Conservation (phyloP, 23 tunicate species). For the Trididemnum clinides region DNA sequence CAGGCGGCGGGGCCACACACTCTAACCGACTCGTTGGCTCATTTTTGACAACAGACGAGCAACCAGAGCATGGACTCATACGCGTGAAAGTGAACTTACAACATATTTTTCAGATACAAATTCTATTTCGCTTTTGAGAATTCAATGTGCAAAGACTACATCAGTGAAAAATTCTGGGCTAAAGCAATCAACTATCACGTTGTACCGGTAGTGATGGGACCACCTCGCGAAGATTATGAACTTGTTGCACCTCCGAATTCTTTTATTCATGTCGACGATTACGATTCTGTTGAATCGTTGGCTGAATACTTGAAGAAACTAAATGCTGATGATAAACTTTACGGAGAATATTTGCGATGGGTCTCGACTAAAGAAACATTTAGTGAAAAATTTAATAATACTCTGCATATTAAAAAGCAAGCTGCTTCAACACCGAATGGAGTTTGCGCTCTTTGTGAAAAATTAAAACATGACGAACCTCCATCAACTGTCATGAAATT, state of each 20-base stretch:
- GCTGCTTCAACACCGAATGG: background rate
- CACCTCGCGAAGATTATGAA: conserved; percentile 53
- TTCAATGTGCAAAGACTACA: conserved; percentile 81
- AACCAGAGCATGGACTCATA: too few relatives aligned
- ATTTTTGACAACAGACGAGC: too few relatives aligned
- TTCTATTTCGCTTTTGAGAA: conserved; percentile 88
- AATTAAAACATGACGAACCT: background rate
- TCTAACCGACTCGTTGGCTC: too few relatives aligned
- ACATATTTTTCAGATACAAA: conserved; percentile 72
- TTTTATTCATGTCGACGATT: conserved; percentile 82
- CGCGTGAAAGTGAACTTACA: too few relatives aligned
- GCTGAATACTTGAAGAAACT: conserved; percentile 51
- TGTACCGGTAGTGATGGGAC: conserved; percentile 87
- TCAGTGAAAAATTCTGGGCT: conserved; percentile 67
- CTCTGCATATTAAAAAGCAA: background rate
- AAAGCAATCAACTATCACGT: conserved; percentile 35
- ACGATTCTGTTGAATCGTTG: conserved; percentile 39
- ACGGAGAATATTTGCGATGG: conserved; percentile 59
- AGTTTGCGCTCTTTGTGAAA: conserved; percentile 21
- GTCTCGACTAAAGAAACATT: background rate
- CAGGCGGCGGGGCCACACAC: too few relatives aligned
- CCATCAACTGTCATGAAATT: conserved; percentile 23
- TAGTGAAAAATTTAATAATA: background rate
- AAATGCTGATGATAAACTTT: conserved; percentile 33
- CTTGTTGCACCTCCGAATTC: conserved; percentile 66